Evolutionary conservation across 2,888 invertebrate genomes (phyloP).

Genomic region (Patella depressa): DNA sequence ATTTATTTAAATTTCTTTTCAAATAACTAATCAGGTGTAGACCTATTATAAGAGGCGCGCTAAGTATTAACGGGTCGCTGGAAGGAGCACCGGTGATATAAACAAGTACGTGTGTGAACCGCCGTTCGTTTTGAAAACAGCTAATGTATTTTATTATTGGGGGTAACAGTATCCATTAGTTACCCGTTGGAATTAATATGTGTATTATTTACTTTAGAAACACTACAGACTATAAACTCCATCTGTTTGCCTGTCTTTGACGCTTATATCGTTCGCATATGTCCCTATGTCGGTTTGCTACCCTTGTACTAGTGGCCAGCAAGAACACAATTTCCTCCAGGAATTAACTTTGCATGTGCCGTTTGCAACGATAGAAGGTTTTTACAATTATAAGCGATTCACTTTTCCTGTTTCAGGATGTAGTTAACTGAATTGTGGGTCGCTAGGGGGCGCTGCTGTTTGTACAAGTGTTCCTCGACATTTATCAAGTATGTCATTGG

Average conservation of each 20-base stretch:
- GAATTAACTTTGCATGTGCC: slow-evolving; percentile 35
- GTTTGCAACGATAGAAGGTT: slow-evolving; percentile 27
- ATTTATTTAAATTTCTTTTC: no score
- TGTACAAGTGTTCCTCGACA: slow-evolving; percentile 34
- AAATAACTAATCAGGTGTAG: no score
- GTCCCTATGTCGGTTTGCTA: neutral
- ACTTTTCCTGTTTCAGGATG: slow-evolving; percentile 28
- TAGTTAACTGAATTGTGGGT: slow-evolving; percentile 33
- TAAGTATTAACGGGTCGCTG: no score
- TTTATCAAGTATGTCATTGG: slow-evolving; percentile 21
- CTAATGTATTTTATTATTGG: slow-evolving; percentile 7
- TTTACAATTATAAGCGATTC: slow-evolving; percentile 37
- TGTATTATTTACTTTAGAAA: neutral
- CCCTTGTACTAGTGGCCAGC: slow-evolving; percentile 13
- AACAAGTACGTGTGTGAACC: no score
- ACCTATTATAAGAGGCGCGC: no score
- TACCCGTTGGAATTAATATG: neutral
- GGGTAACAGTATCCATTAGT: slow-evolving; percentile 9
- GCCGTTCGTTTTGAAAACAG: no score
- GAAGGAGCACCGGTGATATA: no score
- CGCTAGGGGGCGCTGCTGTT: slow-evolving; percentile 36
- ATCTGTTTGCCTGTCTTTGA: neutral
- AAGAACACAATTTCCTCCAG: slow-evolving; percentile 33
- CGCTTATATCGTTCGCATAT: neutral
- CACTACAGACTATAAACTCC: neutral